These are phyloP conservation scores for Drosophila melanosoma DNA, from an alignment of 2,888 invertebrate genomes.

Conservation along the genomic window DNA sequence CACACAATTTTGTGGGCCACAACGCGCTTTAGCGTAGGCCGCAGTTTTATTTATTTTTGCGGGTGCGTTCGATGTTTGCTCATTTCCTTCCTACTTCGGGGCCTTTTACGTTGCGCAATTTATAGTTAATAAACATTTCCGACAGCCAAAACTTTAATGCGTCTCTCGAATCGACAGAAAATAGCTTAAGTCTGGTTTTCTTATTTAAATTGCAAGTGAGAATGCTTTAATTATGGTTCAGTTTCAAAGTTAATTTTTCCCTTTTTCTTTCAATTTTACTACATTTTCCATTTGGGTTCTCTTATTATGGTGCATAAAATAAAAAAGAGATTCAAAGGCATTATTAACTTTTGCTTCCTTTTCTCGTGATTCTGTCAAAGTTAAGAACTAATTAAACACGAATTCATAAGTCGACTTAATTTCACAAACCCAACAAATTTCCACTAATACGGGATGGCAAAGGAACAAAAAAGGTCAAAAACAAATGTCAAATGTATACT, in stretches of 20 bases:
- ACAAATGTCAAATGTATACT: background rate
- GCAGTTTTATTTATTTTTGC: constrained; percentile 66
- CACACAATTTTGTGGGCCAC: constrained; percentile 22
- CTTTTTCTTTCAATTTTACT: background rate
- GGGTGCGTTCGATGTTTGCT: constrained; percentile 75
- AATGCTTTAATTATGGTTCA: background rate
- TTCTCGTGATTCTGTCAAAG: background rate
- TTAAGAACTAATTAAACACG: background rate
- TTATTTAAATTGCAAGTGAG: background rate
- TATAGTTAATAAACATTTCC: constrained; percentile 78
- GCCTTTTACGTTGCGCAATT: constrained; percentile 66
- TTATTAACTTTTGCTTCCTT: background rate
- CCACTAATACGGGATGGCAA: background rate
- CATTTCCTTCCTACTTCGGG: constrained; percentile 70
- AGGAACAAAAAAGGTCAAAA: background rate
- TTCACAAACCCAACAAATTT: background rate
- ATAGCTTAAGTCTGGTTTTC: background rate
- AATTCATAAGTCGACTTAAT: background rate
- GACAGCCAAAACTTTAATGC: constrained; percentile 51
- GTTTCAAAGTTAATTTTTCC: background rate
- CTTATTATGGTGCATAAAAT: background rate
- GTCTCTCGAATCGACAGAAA: constrained; percentile 19
- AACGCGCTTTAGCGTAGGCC: constrained; percentile 44
- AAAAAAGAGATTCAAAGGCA: background rate
- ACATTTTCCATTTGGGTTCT: background rate